phyloP scores from a whole-genome alignment of 2,113 vertebrate genomes.

The Lasiurus borealis region DNA sequence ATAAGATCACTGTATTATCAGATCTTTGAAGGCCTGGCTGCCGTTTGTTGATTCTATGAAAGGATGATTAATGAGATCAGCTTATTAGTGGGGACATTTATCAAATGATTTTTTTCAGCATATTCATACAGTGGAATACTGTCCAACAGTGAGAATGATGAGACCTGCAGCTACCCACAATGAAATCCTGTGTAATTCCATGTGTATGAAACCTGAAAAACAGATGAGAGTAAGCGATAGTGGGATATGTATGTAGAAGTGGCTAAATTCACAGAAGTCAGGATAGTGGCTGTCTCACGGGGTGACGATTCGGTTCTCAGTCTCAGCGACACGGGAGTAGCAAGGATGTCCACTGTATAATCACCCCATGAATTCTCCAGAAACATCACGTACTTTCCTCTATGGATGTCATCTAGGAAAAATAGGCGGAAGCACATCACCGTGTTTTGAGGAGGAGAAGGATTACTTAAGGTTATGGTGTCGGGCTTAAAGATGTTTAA shows the following conservation, averaged over 20 bases:
- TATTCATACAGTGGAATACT: neutral
- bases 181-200: neutral
- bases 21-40: neutral
- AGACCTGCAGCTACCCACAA: no score
- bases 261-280: neutral
- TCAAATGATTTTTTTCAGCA: neutral
- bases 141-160: neutral
- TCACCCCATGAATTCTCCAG: neutral
- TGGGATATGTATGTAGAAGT: neutral
- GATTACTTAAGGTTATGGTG: neutral
- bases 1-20: slow-evolving; percentile 37
- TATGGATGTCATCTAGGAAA: neutral
- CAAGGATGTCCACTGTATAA: neutral
- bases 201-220: neutral
- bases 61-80: neutral
- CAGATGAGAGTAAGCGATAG: neutral
- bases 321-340: neutral
- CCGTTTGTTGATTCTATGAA: slow-evolving; percentile 33
- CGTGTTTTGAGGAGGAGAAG: neutral
- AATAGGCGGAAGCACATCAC: neutral
- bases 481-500: neutral
- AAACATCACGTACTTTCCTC: neutral
- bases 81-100: neutral
- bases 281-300: neutral
- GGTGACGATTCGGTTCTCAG: neutral